A percentile compares a stretch with the other conserved stretches of the same genome.
Evolutionary conservation across 1,140 invertebrate species (phyloP).

Genomic region (Drosophila sulfurigaster): DNA sequence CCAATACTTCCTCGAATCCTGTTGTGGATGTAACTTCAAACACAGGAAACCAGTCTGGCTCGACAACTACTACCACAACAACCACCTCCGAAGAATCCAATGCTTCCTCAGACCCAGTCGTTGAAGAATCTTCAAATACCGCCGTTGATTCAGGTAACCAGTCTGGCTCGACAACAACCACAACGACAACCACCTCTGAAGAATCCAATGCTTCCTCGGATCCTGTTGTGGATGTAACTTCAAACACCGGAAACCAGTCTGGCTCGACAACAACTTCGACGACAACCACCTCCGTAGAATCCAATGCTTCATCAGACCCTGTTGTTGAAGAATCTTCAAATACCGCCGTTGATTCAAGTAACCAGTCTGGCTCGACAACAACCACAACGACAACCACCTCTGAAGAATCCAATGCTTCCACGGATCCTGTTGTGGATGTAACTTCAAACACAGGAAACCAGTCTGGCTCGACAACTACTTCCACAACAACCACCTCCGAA

Average conservation of each 20-base stretch:
- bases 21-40: not conserved
- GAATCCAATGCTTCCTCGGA: not conserved
- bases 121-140: not conserved
- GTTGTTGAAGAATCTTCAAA: not conserved
- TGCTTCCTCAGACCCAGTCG: not conserved
- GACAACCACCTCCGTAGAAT: not conserved
- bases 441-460: not conserved
- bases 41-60: not conserved
- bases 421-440: not conserved
- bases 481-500: constrained; percentile 7
- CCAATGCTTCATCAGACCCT: not conserved
- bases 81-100: not conserved
- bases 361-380: constrained; percentile 9
- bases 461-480: not conserved
- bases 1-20: not conserved
- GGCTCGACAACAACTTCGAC: not conserved
- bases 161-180: constrained; percentile 1
- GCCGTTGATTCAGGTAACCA: not conserved
- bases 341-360: not conserved
- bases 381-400: constrained; percentile 14
- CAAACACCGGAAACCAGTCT: not conserved
- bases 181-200: not conserved
- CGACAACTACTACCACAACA: constrained; percentile 2
- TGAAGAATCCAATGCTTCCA: not conserved
- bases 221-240: not conserved